These are phyloP conservation scores for Calameuta pallipes DNA, from an alignment of 2,888 invertebrate species.

Conservation along the genomic window DNA sequence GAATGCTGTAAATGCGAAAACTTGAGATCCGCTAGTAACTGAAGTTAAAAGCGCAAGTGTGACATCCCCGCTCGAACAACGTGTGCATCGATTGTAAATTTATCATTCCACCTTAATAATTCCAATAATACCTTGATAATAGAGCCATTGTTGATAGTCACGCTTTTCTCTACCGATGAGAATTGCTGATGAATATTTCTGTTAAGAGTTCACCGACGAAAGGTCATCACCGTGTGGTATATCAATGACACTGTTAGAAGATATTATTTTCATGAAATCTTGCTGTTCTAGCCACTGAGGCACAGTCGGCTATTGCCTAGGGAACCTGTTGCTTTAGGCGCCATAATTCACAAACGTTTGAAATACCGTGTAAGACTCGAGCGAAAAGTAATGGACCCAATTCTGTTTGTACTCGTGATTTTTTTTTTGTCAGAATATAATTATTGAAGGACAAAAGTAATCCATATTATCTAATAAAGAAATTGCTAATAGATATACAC, in stretches of 20 bases:
- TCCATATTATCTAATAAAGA: neutral
- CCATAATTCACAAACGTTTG: neutral
- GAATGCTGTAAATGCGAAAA: conserved; percentile 3
- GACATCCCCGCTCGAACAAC: neutral
- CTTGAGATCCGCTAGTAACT: neutral
- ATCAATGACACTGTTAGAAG: neutral
- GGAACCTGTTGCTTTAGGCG: neutral
- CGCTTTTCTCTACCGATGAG: neutral
- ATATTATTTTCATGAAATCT: neutral
- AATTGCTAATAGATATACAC: neutral
- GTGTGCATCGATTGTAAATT: neutral
- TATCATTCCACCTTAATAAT: neutral
- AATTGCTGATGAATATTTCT: neutral
- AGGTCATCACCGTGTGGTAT: neutral
- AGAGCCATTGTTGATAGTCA: neutral
- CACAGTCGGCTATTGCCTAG: neutral
- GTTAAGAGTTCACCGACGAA: neutral
- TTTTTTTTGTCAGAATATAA: conserved; percentile 17
- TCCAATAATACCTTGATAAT: neutral
- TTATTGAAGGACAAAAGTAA: conserved; percentile 11
- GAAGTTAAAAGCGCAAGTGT: neutral
- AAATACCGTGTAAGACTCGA: neutral
- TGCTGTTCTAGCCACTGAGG: neutral
- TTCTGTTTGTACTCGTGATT: neutral
- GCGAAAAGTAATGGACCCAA: neutral